Base-by-base conservation (phyloP, 1,140 invertebrate species). In the Popillia japonica region DNA sequence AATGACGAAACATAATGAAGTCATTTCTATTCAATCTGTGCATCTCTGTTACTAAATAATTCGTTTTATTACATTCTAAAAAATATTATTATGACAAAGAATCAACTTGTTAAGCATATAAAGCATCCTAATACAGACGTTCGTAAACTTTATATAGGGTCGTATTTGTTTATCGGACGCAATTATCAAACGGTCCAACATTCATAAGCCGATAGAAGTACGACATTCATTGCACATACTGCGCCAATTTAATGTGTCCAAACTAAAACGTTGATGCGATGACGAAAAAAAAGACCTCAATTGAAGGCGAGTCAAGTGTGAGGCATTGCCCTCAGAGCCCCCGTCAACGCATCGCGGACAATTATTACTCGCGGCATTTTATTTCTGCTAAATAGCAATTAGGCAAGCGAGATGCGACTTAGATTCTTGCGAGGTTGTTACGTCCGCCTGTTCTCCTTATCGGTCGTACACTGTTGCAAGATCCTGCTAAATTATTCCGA, bases 241-340 rank as follows among this genome's bases (percentile, higher is more conserved):
- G 48, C 48, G 48, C 48, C 48, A 55, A 55, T 55, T 55, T 55
- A 55, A 55, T 17, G 14, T 17, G 48, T 55, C 14, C 48, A 55
- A 20, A 55, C 14, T 17, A 3, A 17, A 55, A n/a, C 48, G 48
- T 17, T 55, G 48, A 55, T 14, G 48, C 48, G 14, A 55, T 55
- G 48, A n/a, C 48, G 48, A 55, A 55, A 55, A 55, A 44, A 55
- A 17, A 55, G 48, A 55, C 48, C 48, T 55, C 48, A 55, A 55
- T 55, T 55, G 48, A 55, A 55, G 48, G 48, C 48, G 14, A 55
- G 48, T 55, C 48, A 55, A 55, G 48, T 55, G 48, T 55, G 48
- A 55, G 48, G 48, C 48, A 55, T 55, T 55, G 48, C 48, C 48
- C 48, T 55, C 48, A 6, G 17, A 17, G 14, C 42, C 42, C 6